These are phyloP conservation scores for Zootoca vivipara DNA, from an alignment of 2,113 vertebrate species.

Conservation along the genomic window DNA sequence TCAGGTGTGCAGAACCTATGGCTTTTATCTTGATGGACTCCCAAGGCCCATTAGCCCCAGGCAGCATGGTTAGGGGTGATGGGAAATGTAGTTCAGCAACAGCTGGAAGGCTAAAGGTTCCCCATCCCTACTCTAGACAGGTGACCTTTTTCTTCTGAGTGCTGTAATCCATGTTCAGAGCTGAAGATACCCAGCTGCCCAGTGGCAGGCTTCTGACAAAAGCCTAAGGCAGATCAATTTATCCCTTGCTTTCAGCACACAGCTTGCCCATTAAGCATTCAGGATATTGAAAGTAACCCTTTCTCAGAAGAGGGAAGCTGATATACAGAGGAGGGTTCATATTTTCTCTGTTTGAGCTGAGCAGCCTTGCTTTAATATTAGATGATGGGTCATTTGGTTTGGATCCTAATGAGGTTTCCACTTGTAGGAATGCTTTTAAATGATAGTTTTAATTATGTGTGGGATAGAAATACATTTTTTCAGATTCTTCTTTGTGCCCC, in stretches of 20 bases:
- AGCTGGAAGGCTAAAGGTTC: no score
- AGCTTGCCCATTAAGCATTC: not conserved
- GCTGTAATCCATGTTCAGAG: not conserved
- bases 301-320: not conserved
- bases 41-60: not conserved
- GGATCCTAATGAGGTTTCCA: no score
- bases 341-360: not conserved
- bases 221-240: not conserved
- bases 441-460: no score
- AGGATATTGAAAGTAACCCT: not conserved
- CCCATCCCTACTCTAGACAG: not conserved
- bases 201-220: not conserved
- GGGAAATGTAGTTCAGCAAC: no score
- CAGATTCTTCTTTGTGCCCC: no score
- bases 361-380: not conserved
- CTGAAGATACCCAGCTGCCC: not conserved
- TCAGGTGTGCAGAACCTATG: not conserved
- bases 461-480: no score
- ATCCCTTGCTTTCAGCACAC: not conserved
- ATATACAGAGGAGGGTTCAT: not conserved
- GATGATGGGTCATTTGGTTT: no score
- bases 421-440: no score
- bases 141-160: not conserved
- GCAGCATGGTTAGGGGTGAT: not conserved
- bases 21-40: not conserved